phyloP scores from a whole-genome alignment of 1,140 invertebrate species.

The Episyrphus balteatus region DNA sequence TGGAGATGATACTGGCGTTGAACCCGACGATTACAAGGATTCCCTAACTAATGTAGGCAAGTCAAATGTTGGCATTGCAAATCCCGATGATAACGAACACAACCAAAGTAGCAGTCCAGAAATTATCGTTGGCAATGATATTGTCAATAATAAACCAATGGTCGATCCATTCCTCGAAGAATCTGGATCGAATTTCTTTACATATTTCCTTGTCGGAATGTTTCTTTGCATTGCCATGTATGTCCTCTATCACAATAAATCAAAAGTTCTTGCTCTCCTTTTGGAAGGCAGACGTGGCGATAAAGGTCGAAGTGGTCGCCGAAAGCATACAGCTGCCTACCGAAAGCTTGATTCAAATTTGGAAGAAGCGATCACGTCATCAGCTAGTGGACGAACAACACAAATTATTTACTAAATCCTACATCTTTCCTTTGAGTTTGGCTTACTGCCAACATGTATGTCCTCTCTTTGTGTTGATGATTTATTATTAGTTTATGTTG shows the following conservation, averaged over 20 bases:
- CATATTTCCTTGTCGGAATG: constrained; percentile 49
- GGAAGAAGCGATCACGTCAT: constrained; percentile 51
- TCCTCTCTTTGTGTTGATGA: no score
- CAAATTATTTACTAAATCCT: constrained; percentile 39
- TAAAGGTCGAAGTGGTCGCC: constrained; percentile 34
- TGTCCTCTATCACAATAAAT: constrained; percentile 55
- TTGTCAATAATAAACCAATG: background rate
- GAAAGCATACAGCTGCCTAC: constrained; percentile 48
- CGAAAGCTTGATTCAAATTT: constrained; percentile 49
- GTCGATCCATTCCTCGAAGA: constrained; percentile 12
- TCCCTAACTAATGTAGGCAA: no score
- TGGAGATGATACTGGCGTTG: no score
- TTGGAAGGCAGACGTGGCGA: constrained; percentile 44
- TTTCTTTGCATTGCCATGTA: constrained; percentile 48
- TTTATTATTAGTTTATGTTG: no score
- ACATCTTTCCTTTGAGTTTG: no score
- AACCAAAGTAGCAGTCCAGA: no score
- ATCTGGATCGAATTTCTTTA: constrained; percentile 49
- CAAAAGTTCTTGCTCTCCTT: constrained; percentile 51
- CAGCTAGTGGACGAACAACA: constrained; percentile 32
- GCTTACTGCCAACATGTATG: no score
- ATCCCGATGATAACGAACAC: no score
- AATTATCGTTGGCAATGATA: background rate
- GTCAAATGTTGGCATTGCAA: no score
- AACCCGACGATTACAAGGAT: no score